Evolutionary conservation across 2,113 vertebrate species (phyloP), one percentile per base, ranked within the genome.

Genomic region (Sterrhoptilus dennistouni): DNA sequence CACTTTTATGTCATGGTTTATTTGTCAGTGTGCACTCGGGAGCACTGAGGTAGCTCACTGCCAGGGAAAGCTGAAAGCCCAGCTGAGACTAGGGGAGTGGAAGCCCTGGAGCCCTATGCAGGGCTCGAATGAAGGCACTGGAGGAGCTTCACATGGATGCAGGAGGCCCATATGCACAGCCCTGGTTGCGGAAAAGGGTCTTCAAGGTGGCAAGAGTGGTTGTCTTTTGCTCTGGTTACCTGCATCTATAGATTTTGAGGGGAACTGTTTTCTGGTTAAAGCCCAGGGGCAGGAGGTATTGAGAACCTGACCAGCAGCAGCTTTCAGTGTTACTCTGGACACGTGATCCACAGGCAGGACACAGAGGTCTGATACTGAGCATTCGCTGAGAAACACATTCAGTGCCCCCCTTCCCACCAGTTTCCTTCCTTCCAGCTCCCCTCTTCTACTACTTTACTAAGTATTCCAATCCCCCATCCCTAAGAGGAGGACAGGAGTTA

Each of bases 341-440:
- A 45, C 4, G 8, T 15, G 13, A 70, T 44, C 57, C n/a, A 42
- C 1, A 8, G 40, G 31, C 44, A 86, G 33, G 21, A 35, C 33
- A 63, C 5, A 36, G 22, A 44, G 24, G 12, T 45, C 59, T 7
- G 38, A 74, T 19, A 18, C 17, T 9, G 35, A 83, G 50, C 31
- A 40, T 53, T 36, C 6, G 4, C 45, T 89, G 35, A 35, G 35
- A 80, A 61, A 54, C 66, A 82, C 1, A 2, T 65, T 42, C 57
- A 45, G 33, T 12, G 19, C 2, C 3, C 3, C 3, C 16, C 21
- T 90, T 6, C 31, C 45, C 28, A 56, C 14, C 0, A 0, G 4
- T 31, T 40, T 76, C 52, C n/a, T 60, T 75, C 33, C 24, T 14
- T 75, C 21, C 40, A 61, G 31, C 59, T 85, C 25, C 40, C 9